Conservation (phyloP, 2,113 vertebrate genomes). For the Ia io region DNA sequence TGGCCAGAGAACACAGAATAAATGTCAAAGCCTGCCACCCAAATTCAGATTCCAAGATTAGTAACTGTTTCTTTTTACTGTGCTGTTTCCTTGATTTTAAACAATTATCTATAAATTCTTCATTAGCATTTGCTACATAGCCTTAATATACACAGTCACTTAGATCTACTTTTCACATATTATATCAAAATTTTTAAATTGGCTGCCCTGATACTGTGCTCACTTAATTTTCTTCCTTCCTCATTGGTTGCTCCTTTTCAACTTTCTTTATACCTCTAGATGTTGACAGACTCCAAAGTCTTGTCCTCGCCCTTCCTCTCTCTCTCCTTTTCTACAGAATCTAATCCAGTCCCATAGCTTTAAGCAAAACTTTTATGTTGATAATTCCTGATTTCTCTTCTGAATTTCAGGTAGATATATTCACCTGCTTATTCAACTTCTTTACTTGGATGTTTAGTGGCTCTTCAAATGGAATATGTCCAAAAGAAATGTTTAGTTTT, state of each 20-base stretch:
- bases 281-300: not conserved
- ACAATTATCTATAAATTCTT: not conserved
- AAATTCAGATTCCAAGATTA: not conserved
- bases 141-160: not conserved
- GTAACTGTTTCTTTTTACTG: not conserved
- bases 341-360: not conserved
- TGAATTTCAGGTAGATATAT: not conserved
- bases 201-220: not conserved
- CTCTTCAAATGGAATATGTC: not conserved
- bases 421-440: not conserved
- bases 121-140: not conserved
- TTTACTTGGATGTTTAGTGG: not conserved
- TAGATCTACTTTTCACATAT: not conserved
- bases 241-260: not conserved
- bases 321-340: not conserved
- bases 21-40: not conserved
- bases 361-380: not conserved
- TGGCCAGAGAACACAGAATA: not conserved
- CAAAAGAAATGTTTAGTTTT: not conserved
- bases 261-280: not conserved
- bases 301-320: not conserved
- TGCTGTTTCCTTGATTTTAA: conserved; percentile 1
- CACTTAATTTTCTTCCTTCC: not conserved
- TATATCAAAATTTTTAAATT: not conserved
- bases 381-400: not conserved